Evolutionary conservation across 2,888 invertebrate genomes (phyloP), one percentile per base, ranked within the genome.

Genomic region (Maniola hyperantus): DNA sequence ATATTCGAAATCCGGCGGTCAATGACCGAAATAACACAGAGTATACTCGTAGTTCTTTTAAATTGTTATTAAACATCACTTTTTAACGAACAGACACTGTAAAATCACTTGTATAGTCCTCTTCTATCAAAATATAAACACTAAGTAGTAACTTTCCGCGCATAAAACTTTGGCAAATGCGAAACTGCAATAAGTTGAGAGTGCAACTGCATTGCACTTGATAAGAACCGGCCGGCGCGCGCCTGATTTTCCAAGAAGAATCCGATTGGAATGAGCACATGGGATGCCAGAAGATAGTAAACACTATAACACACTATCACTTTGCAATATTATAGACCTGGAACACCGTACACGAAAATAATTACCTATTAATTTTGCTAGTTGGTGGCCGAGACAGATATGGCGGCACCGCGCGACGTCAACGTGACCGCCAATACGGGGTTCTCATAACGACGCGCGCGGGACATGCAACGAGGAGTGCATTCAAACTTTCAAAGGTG

Each of bases 381-480:
- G 89, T 90, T 91, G 92, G 89, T 91, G 91, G 89, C 93, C 92
- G 92, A 92, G 93, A 93, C 93, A 94, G 94, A 94, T 94, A 94
- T 94, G 94, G 94, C 94, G 94, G 94, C 93, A 92, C 91, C 88
- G 92, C 93, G 91, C 93, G 93, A 94, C 94, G 94, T 94, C 94
- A 94, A 94, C 94, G 94, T 94, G 93, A 93, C 93, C 93, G 92
- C 93, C 93, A 90, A 91, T 94, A 93, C 94, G 95, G 95, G 95
- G 95, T 95, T 94, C 94, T 95, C 77, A 94, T 93, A 94, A 94
- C 94, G 95, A 95, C 95, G 96, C 96, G 95, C 95, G 95, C 94
- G 94, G 95, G 93, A 91, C 85, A 88, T 94, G 94, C 93, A 93
- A 94, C 93, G 94, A 94, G 93, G 92, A 93, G 92, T 93, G 92